Conservation (phyloP, 2,888 invertebrate genomes). For the Myopa testacea region DNA sequence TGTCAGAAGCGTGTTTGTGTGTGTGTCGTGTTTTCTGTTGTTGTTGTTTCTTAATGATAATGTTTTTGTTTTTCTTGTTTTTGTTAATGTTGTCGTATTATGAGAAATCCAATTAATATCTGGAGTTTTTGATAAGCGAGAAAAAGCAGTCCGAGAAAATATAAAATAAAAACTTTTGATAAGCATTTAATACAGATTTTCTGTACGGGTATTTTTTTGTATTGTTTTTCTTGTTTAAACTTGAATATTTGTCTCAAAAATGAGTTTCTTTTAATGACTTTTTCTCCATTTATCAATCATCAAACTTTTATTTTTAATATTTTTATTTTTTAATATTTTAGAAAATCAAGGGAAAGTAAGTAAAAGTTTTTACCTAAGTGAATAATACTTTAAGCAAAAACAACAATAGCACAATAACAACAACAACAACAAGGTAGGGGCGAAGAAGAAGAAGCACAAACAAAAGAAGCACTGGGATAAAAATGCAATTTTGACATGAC, state of each 20-base stretch:
- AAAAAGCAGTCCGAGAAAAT: not conserved
- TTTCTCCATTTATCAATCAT: too few species aligned
- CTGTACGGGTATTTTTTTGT: too few species aligned
- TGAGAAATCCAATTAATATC: constrained; percentile 26
- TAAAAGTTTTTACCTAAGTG: not conserved
- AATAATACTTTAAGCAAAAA: not conserved
- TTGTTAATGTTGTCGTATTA: not conserved
- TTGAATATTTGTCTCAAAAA: too few species aligned
- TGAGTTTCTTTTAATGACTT: too few species aligned
- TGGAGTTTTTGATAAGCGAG: constrained; percentile 1
- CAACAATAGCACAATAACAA: not conserved
- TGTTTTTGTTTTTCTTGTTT: not conserved
- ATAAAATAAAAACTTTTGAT: not conserved
- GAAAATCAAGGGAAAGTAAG: not conserved
- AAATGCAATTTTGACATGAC: constrained; percentile 32
- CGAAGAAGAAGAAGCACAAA: not conserved
- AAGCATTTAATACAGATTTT: not conserved
- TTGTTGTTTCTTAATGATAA: constrained; percentile 3
- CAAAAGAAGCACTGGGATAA: not conserved
- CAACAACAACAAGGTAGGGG: not conserved
- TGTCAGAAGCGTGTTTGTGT: constrained; percentile 29
- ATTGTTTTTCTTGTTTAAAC: too few species aligned
- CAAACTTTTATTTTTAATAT: too few species aligned
- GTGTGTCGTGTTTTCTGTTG: constrained; percentile 18
- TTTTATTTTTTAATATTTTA: not conserved